Evolutionary conservation across 2,888 invertebrate genomes (phyloP), one percentile per base, ranked within the genome.

Genomic region (Phaonia tiefii): DNA sequence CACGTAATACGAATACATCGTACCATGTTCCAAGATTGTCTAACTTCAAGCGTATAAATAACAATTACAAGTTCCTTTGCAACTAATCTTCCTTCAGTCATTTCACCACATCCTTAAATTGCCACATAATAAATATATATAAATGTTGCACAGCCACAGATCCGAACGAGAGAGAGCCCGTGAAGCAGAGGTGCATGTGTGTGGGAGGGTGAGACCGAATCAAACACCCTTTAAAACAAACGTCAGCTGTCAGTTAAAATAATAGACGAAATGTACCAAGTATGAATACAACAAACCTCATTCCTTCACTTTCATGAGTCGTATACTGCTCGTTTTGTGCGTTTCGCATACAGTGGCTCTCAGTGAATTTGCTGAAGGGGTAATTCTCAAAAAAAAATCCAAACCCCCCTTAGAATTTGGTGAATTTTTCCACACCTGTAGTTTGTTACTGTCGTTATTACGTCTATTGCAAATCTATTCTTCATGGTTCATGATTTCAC

Each of bases 221-320:
- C 63, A 63, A 56, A 58, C 20, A 46, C 31, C 44, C 56, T 13
- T 46, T 22, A 54, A 63, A 76, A 76, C 37, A 63, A 76, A 70
- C 70, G 70, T 80, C 80, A 80, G 76, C 65, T 76, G 75, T 69
- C 72, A 69, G 63, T 58, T 54, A 49, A 49, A 73, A 60, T 69
- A 73, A 67, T 42, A 65, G 67, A 71, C 42, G 58, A 71, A 44
- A 71, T 44, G 17, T 65, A 69, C 3, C 8, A 39, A 26, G 60
- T 31, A 70, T 15, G 17, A 46, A 22, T 7, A 0, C 11, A 15
- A 15, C 5, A 44, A 65, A 65, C 44, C 25, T 65, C 22, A 44
- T 42, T 39, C 58, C 8, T 8, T 31, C 31, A 31, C 31, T 67
- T 11, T 71, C 37, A 46, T 37, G 39, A 31, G 39, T 1, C n/a